Evolutionary conservation across 2,888 invertebrate species (phyloP).

Genomic region (Caenorhabditis sulstoni): DNA sequence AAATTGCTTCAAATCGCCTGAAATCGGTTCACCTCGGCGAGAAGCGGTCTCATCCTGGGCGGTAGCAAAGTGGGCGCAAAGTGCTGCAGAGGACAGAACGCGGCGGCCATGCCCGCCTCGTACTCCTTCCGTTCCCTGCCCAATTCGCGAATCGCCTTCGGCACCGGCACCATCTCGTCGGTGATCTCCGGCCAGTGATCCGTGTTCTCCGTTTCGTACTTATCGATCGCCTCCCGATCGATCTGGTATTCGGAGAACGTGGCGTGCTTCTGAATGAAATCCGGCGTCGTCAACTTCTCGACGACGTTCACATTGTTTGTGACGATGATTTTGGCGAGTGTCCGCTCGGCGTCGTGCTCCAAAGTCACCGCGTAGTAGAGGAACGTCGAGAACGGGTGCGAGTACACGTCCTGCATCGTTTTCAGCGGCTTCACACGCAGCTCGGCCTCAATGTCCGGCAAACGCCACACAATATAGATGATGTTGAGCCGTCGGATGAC

Average conservation of each 20-base stretch:
- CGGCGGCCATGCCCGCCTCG: slow-evolving; percentile 47
- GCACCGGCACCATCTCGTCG: slow-evolving; percentile 38
- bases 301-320: slow-evolving; percentile 44
- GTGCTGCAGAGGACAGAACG: slow-evolving; percentile 51
- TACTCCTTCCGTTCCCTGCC: slow-evolving; percentile 47
- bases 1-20: too few relatives aligned
- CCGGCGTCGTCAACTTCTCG: slow-evolving; percentile 56
- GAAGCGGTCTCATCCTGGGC: slow-evolving; percentile 20
- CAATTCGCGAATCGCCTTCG: slow-evolving; percentile 37
- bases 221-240: slow-evolving; percentile 18
- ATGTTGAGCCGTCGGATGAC: slow-evolving; percentile 63
- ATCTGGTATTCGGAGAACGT: slow-evolving; percentile 10
- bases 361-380: slow-evolving; percentile 42
- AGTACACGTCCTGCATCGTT: slow-evolving; percentile 41
- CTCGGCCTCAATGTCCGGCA: slow-evolving; percentile 42
- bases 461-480: slow-evolving; percentile 62
- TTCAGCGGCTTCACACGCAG: slow-evolving; percentile 43
- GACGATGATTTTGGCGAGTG: slow-evolving; percentile 51
- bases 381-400: slow-evolving; percentile 49
- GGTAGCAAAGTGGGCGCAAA: slow-evolving; percentile 41
- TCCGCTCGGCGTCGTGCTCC: slow-evolving; percentile 13
- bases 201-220: slow-evolving; percentile 39
- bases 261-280: slow-evolving; percentile 33
- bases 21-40: slow-evolving; percentile 6
- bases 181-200: slow-evolving; percentile 51